Conservation (phyloP, 2,797 vertebrate genomes). For the Enoplosus armatus region DNA sequence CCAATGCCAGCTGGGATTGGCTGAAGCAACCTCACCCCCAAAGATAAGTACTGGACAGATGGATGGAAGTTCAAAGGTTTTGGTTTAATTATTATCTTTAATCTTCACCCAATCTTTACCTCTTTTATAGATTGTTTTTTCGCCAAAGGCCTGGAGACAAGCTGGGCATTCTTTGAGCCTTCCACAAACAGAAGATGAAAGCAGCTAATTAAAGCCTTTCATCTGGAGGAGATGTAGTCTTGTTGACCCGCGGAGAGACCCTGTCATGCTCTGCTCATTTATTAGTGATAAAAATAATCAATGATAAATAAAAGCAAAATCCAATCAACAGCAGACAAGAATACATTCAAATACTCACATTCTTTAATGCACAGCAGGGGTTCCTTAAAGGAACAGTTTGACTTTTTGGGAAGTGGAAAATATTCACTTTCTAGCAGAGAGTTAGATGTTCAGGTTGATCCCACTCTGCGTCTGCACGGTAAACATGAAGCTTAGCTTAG, state of each 20-base stretch:
- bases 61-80: slow-evolving; percentile 20
- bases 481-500: too few species aligned
- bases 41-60: too few species aligned
- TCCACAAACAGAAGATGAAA: slow-evolving; percentile 18
- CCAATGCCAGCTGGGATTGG: too few species aligned
- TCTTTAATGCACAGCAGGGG: too few species aligned
- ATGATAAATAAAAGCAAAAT: background rate
- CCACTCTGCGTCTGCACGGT: too few species aligned
- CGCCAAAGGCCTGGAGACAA: slow-evolving; percentile 14
- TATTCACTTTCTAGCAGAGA: too few species aligned
- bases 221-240: background rate
- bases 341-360: background rate
- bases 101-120: background rate
- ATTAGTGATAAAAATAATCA: background rate
- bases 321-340: background rate
- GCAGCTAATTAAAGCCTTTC: slow-evolving; percentile 20
- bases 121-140: background rate
- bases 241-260: slow-evolving; percentile 12
- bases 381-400: too few species aligned
- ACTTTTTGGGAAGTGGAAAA: too few species aligned
- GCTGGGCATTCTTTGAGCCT: background rate
- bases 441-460: too few species aligned
- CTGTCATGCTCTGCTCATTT: background rate
- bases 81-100: background rate
- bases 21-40: too few species aligned